phyloP scores from a whole-genome alignment of 2,113 vertebrate genomes.

The Tursiops truncatus region DNA sequence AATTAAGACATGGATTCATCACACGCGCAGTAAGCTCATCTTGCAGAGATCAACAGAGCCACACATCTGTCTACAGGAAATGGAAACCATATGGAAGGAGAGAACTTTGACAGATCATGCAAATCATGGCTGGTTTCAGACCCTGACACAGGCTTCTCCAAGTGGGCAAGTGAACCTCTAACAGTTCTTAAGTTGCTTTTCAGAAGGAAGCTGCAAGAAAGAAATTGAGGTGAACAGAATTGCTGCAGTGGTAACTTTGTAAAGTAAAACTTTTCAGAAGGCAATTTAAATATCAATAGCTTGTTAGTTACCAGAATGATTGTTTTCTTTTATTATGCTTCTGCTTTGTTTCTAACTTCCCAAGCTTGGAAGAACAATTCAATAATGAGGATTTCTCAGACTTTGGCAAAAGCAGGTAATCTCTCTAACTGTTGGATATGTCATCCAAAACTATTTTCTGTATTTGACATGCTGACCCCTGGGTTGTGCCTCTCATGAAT shows the following conservation, averaged over 20 bases:
- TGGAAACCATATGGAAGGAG: neutral
- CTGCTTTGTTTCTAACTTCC: neutral
- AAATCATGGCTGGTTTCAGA: neutral
- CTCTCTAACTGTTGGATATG: neutral
- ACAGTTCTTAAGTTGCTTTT: neutral
- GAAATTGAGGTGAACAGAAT: neutral
- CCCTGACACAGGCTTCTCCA: neutral
- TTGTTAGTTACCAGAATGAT: neutral
- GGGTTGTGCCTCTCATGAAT: neutral
- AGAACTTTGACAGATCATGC: neutral
- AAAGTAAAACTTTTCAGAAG: neutral
- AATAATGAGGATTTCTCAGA: neutral
- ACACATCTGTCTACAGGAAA: neutral
- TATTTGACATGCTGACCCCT: neutral
- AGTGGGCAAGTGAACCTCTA: neutral
- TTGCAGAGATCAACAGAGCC: neutral
- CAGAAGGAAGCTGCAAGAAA: neutral
- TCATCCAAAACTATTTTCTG: neutral
- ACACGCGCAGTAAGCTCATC: neutral
- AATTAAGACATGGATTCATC: neutral
- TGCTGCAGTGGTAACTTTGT: neutral
- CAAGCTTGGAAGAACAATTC: neutral
- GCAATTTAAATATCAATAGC: neutral
- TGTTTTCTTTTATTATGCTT: neutral
- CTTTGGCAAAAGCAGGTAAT: neutral